Evolutionary conservation across 2,888 invertebrate species (phyloP), one percentile per base, ranked within the genome.

Genomic region (Strigamia crassipes): DNA sequence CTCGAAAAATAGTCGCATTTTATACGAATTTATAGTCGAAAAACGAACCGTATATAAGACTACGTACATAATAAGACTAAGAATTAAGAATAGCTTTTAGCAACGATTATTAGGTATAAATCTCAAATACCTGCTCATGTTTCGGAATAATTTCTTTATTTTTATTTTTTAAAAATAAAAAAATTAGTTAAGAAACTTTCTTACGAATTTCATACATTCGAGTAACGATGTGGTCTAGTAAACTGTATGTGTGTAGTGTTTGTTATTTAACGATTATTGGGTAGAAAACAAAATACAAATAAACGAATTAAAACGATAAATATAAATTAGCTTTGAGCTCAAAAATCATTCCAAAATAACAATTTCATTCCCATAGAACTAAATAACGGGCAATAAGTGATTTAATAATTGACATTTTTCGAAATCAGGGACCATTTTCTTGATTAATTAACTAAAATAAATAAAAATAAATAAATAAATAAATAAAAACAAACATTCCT

Each of bases 181-280:
- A 61, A 61, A 61, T 13, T 42, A 42, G 42, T 42, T 10, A 42
- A 10, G 8, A 27, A 27, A 27, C 1, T 61, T 61, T 61, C 61
- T 21, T 61, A 61, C 61, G 3, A 9, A 15, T 61, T 61, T n/a
- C 61, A 15, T 61, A 61, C 61, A 2, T 61, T 61, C 61, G 8
- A 61, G 13, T 61, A 61, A 13, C n/a, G 61, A 61, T 61, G 61
- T 61, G 61, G 61, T 61, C 1, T 61, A 61, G 61, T 61, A n/a
- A 61, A 61, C 3, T 61, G 61, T 61, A 18, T 61, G 18, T 61
- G 61, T 61, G 61, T 61, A 61, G 61, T 61, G 61, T 61, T 61
- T 61, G 21, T n/a, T 61, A 61, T 61, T 61, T 15, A 18, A 61
- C 8, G 1, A 61, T 61, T 61, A 61, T 61, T 61, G 61, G 21